Base-by-base conservation (phyloP, 35 echinoderm and acorn worm species). In the Acanthaster planci region DNA sequence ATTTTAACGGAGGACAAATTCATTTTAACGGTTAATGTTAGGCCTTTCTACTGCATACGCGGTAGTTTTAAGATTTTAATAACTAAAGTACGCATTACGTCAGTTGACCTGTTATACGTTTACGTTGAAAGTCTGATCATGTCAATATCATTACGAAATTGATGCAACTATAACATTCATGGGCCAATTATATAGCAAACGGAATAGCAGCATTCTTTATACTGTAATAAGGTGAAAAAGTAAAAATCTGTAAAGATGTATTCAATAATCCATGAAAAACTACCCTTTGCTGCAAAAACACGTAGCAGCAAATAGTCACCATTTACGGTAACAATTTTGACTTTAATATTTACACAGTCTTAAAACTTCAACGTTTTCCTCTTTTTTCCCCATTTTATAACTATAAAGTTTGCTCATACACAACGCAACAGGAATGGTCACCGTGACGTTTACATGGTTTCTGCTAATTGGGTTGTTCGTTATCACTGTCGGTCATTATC, bases 161-260 rank as follows among this genome's bases (percentile, higher is more conserved):
- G 42, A 47, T 12, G 42, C 42, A 47, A 47, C 42, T 47, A 47
- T 47, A 12, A 47, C 12, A 47, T n/a, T n/a, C n/a, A n/a, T n/a
- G n/a, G n/a, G n/a, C n/a, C n/a, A n/a, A n/a, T n/a, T n/a, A n/a
- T 59, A 59, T 59, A 30, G 64, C 64, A 72, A 72, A 72, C 64
- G 34, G 34, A 72, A 72, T 72, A 19, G 64, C 64, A 72, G 64
- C 64, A 72, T 34, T 72, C 21, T 72, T 72, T 27, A 72, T 72
- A 72, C 30, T 27, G 64, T 72, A 31, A 31, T 72, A 72, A 72
- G 64, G 64, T 72, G 64, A 72, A 72, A 72, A 72, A 72, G 64
- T 72, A 72, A 72, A 72, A 72, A 72, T 72, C 34, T 72, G 64
- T 72, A 72, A 72, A 72, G 64, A 72, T 72, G 64, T 72, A 26